These are phyloP conservation scores for Acleris holmiana DNA, from an alignment of 2,888 invertebrate genomes.

Conservation along the genomic window DNA sequence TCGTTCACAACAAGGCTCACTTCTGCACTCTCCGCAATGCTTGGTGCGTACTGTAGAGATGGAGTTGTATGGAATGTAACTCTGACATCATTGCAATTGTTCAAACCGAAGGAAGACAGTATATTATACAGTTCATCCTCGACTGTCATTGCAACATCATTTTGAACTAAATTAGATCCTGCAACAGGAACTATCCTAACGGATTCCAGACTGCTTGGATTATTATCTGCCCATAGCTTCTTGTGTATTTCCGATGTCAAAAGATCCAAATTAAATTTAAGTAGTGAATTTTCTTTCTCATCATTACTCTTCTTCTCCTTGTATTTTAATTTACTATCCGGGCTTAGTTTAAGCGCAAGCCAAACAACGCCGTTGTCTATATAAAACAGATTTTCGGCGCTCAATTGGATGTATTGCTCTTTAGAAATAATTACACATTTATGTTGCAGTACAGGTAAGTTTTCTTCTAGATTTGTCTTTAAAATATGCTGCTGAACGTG, in stretches of 20 bases:
- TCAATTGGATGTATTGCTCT: constrained; percentile 69
- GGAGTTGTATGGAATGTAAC: constrained; percentile 70
- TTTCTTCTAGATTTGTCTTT: constrained; percentile 58
- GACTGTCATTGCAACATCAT: constrained; percentile 58
- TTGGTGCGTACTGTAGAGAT: constrained; percentile 66
- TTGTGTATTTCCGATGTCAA: constrained; percentile 71
- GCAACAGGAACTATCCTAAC: constrained; percentile 69
- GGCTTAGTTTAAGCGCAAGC: constrained; percentile 66
- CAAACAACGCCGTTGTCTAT: constrained; percentile 74
- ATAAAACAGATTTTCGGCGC: constrained; percentile 76
- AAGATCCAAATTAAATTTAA: constrained; percentile 62
- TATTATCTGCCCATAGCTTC: constrained; percentile 61
- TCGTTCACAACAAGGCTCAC: constrained; percentile 71
- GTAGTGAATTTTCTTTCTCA: constrained; percentile 44
- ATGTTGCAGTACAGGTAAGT: constrained; percentile 58
- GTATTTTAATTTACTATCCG: constrained; percentile 57
- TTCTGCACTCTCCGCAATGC: constrained; percentile 72
- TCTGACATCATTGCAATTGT: constrained; percentile 50
- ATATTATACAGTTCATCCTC: constrained; percentile 72
- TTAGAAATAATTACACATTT: constrained; percentile 73
- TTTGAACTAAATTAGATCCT: constrained; percentile 59
- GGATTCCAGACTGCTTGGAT: constrained; percentile 52
- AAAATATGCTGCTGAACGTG: constrained; percentile 54
- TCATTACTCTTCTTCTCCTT: constrained; percentile 47
- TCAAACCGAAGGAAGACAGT: constrained; percentile 58